Conservation (phyloP, 2,113 vertebrate species). For the Alces alces region DNA sequence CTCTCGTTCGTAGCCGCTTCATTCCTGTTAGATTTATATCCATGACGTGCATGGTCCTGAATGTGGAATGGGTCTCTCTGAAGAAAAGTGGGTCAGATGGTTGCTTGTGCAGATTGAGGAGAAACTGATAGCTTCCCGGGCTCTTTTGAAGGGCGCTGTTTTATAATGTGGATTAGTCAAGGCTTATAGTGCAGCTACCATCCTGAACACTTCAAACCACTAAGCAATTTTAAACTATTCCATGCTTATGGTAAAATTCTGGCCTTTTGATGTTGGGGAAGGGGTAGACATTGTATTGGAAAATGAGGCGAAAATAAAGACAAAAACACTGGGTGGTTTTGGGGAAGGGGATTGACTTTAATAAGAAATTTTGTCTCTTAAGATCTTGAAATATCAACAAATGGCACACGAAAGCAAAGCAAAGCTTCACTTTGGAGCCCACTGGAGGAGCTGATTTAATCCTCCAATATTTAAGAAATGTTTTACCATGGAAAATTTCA, state of each 20-base stretch:
- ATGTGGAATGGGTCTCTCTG: slow-evolving; percentile 66
- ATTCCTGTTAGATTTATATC: slow-evolving; percentile 72
- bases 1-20: slow-evolving; percentile 67
- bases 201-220: slow-evolving; percentile 53
- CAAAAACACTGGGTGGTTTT: background rate
- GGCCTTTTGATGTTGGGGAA: slow-evolving; percentile 56
- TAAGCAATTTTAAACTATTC: slow-evolving; percentile 57
- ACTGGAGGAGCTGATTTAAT: background rate
- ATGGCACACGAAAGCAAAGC: background rate
- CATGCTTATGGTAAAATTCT: slow-evolving; percentile 57
- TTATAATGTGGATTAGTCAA: slow-evolving; percentile 68
- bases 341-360: background rate
- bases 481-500: background rate
- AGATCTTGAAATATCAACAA: slow-evolving; percentile 1
- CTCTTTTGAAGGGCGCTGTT: slow-evolving; percentile 56
- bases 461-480: background rate
- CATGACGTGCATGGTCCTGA: slow-evolving; percentile 61
- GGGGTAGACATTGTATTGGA: slow-evolving; percentile 22
- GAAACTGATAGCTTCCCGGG: slow-evolving; percentile 17
- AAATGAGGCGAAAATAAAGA: slow-evolving; percentile 34
- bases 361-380: background rate
- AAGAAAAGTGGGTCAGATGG: slow-evolving; percentile 74
- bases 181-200: slow-evolving; percentile 43
- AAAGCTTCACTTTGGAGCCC: background rate
- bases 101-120: slow-evolving; percentile 59